phyloP scores from a whole-genome alignment of 2,888 invertebrate species.

The Julus scanicus region DNA sequence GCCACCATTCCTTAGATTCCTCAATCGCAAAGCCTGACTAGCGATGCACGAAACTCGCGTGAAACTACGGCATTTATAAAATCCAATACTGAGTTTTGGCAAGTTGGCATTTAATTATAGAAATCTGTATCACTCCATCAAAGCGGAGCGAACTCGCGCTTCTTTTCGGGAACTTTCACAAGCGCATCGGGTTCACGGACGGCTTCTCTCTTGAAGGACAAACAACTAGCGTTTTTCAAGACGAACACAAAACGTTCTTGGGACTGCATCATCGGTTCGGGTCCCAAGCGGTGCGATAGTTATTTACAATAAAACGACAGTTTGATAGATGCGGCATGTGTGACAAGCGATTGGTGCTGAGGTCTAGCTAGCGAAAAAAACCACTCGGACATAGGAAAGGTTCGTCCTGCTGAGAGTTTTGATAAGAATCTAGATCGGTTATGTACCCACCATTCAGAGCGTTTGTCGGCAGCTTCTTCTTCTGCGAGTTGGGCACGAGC shows the following conservation, averaged over 20 bases:
- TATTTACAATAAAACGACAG: background rate
- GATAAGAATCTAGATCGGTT: conserved; percentile 52
- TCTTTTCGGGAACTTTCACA: background rate
- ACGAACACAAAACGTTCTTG: background rate
- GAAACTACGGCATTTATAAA: background rate
- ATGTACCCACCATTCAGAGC: conserved; percentile 55
- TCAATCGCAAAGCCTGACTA: background rate
- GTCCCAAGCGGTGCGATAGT: background rate
- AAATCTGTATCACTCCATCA: background rate
- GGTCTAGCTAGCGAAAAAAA: background rate
- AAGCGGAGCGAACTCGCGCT: background rate
- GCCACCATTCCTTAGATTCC: background rate
- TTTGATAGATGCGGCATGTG: background rate
- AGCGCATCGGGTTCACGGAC: background rate
- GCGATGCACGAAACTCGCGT: too few species aligned
- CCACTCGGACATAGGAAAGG: background rate
- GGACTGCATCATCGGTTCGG: background rate
- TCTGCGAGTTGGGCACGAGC: conserved; percentile 9
- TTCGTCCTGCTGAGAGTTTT: background rate
- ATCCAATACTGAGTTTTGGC: conserved; percentile 35
- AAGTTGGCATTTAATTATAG: background rate
- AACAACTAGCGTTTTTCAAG: background rate
- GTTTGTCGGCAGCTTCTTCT: conserved; percentile 51
- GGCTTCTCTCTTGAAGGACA: background rate
- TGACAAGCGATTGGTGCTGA: background rate